Conservation (phyloP, 1,140 invertebrate genomes). For the Drosophila setifemur region DNA sequence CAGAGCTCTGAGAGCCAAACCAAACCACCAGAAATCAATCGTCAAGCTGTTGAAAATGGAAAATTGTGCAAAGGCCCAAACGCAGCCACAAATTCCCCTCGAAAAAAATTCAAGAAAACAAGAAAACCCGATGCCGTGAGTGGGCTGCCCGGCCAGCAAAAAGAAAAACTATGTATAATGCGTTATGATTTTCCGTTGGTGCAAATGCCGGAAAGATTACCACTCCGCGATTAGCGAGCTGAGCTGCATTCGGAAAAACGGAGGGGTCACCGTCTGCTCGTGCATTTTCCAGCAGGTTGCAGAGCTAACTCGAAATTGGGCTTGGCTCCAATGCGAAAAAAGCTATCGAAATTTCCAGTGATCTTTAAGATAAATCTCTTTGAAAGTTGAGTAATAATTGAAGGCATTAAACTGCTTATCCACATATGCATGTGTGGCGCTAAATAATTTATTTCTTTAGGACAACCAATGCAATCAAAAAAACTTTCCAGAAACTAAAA, state of each 20-base stretch:
- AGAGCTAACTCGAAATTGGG: conserved; percentile 2
- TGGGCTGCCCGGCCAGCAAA: conserved; percentile 21
- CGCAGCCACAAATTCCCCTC: conserved; percentile 31
- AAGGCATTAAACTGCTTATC: too few relatives aligned
- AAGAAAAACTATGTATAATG: conserved; percentile 46
- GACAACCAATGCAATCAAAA: too few relatives aligned
- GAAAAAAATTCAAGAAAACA: conserved; percentile 19
- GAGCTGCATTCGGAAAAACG: conserved; percentile 10
- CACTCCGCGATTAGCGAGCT: conserved; percentile 42
- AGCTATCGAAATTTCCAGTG: conserved; percentile 4
- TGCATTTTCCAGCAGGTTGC: conserved; percentile 24
- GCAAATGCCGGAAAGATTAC: conserved; percentile 73
- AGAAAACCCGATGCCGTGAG: conserved; percentile 20
- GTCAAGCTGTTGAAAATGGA: conserved; percentile 73
- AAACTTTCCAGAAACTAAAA: too few relatives aligned
- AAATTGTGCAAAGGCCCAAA: conserved; percentile 66
- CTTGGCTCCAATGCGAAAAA: neutral
- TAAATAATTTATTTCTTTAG: too few relatives aligned
- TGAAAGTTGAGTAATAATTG: neutral
- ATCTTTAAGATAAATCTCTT: neutral
- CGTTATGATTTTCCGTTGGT: conserved; percentile 68
- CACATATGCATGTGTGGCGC: too few relatives aligned
- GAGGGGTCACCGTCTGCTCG: conserved; percentile 22
- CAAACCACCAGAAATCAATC: conserved; percentile 64
- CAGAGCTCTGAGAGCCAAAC: conserved; percentile 31